Base-by-base conservation (phyloP, 2,113 vertebrate species). In the Pipa parva region DNA sequence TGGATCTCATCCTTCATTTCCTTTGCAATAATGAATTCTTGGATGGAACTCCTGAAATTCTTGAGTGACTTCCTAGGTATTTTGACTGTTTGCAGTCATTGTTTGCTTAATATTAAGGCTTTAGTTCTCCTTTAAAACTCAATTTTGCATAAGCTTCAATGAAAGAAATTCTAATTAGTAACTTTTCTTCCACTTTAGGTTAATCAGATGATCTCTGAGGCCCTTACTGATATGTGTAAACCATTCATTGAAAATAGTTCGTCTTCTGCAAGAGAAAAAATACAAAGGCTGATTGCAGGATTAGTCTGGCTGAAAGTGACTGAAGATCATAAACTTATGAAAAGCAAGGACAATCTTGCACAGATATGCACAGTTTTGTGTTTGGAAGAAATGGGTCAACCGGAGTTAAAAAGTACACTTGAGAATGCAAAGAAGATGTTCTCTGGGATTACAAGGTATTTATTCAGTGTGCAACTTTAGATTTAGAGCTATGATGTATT, bases 321-420 rank as follows among this genome's bases (percentile, higher is more conserved):
- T 28, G 21, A 62, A 0, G 0, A 0, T 0, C 0, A 10, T 0
- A 0, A 0, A 0, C 7, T 85, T 5, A 2, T 0, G 8, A 0
- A 1, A 0, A 0, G 0, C 0, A 0, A 11, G 1, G 0, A 0
- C 0, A 1, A 64, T 1, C 59, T 82, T 69, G 0, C 0, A 59
- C 0, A 0, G 0, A 37, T 90, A 8, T 89, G 87, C 3, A 2
- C 0, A 15, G 75, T 88, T 27, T 25, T 90, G 17, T 75, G 70
- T 64, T 51, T 74, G 1, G 61, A 74, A 1, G 1, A 73, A n/a
- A 2, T 1, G 10, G 36, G 79, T 0, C 33, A 11, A 0, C 12
- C 29, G 1, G 17, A 59, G 1, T 0, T 56, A 0, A 4, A 0
- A 5, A 0, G 12, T 0, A 79, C 84, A 45, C 46, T 82, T 0